Evolutionary conservation across 2,888 invertebrate genomes (phyloP), one percentile per base, ranked within the genome.

Genomic region (Digitonthophagus gazella): DNA sequence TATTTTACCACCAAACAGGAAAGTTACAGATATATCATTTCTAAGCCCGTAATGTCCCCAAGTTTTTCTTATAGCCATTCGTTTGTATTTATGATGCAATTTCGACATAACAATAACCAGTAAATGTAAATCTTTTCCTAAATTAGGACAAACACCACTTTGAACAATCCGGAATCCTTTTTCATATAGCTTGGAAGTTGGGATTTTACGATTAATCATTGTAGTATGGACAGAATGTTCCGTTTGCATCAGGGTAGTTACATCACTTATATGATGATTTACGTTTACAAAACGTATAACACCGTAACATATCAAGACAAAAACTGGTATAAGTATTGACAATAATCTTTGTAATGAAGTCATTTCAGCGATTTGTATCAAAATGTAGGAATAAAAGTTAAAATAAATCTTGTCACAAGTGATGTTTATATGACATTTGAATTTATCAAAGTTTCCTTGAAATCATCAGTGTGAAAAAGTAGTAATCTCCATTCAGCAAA

Each of bases 41-140:
- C 15, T 61, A 19, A 61, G 18, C 18, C 18, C 61, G 18, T 61
- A 61, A 19, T 61, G 61, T 4, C 61, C 61, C 61, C 61, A 61
- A n/a, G 61, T 61, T 18, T 61, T 61, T 20, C 61, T 61, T n/a
- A 61, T 61, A 16, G 16, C 14, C 61, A 61, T 61, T 18, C 61
- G 16, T 8, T 20, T 18, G n/a, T 16, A 19, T 61, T 20, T 61
- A 61, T 61, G 61, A n/a, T 19, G 20, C 20, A 20, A 20, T 61
- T 19, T 61, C n/a, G 61, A 8, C 61, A 61, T 61, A 11, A 61
- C 18, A 18, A 61, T 8, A 61, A 61, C 61, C 20, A 61, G 18
- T n/a, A 61, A n/a, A 5, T 61, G 15, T 3, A 61, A 20, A 16
- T 18, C 61, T n/a, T 61, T 18, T 61, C 61, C 61, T 18, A 61